These are phyloP conservation scores for Aromia moschata DNA, from an alignment of 2,888 invertebrate genomes.

Conservation along the genomic window DNA sequence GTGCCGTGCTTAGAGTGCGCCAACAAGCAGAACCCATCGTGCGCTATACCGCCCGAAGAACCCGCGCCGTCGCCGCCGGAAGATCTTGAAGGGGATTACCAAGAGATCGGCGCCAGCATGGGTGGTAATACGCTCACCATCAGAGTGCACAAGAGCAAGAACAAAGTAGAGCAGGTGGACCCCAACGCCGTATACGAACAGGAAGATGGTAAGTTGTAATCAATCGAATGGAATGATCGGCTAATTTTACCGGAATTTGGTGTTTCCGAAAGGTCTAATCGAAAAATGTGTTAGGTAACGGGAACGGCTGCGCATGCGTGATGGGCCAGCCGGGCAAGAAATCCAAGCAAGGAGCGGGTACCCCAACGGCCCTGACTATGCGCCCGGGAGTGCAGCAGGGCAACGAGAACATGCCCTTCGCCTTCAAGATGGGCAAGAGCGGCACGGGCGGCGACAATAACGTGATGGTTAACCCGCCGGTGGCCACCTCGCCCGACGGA, in stretches of 20 bases:
- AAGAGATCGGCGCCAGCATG: constrained; percentile 74
- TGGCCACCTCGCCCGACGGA: constrained; percentile 66
- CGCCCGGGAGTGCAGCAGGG: constrained; percentile 49
- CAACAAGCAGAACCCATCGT: constrained; percentile 26
- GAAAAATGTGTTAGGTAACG: constrained; percentile 2
- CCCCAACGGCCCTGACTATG: constrained; percentile 45
- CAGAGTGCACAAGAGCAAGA: constrained; percentile 69
- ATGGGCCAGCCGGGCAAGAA: constrained; percentile 32
- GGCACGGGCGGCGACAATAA: constrained; percentile 47
- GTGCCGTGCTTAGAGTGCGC: constrained; percentile 42
- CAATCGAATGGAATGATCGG: too few relatives aligned
- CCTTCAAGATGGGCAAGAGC: constrained; percentile 50
- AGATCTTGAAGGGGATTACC: constrained; percentile 62
- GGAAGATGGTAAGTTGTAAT: constrained; percentile 1
- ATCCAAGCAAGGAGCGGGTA: constrained; percentile 14
- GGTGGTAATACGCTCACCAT: constrained; percentile 74
- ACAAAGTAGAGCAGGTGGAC: constrained; percentile 62
- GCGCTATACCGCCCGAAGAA: constrained; percentile 25
- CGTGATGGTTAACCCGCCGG: constrained; percentile 62
- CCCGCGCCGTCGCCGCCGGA: constrained; percentile 11
- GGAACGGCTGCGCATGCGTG: constrained; percentile 48
- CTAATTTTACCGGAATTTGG: neutral
- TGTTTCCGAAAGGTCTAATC: neutral
- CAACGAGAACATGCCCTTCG: constrained; percentile 52
- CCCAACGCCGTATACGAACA: constrained; percentile 12